Evolutionary conservation across 2,888 invertebrate species (phyloP).

Genomic region (Callosobruchus maculatus): DNA sequence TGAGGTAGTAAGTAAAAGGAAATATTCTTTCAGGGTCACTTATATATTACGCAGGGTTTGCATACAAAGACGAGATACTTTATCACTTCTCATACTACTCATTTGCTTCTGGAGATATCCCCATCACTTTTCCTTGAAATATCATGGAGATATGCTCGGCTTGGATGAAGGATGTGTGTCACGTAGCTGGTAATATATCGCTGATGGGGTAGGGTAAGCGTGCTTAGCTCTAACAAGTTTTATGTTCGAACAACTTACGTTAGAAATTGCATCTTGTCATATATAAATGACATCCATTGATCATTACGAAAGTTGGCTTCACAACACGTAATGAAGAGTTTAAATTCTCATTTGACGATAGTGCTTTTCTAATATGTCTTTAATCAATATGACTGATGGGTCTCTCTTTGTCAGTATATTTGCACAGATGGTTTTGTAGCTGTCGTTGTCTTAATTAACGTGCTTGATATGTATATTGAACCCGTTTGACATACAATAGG

Average conservation of each 20-base stretch:
- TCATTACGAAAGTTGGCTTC: neutral
- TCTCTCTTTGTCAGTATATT: neutral
- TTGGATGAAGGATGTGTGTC: neutral
- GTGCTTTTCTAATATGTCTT: neutral
- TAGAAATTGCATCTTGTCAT: neutral
- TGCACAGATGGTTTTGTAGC: no score
- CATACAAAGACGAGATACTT: neutral
- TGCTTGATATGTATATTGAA: no score
- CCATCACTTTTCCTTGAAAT: neutral
- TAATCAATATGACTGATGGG: neutral
- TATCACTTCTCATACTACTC: neutral
- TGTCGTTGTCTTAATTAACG: no score
- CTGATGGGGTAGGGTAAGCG: neutral
- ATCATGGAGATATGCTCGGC: neutral
- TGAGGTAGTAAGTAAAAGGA: no score
- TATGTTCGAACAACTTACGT: neutral
- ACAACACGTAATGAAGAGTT: neutral
- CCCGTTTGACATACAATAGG: no score
- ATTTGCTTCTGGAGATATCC: neutral
- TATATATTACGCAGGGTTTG: no score
- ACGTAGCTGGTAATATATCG: neutral
- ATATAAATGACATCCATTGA: neutral
- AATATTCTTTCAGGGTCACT: no score
- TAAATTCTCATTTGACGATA: neutral
- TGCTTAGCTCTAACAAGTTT: neutral